phyloP scores from a whole-genome alignment of 1,140 invertebrate species.

The Drosophila kepulauana region DNA sequence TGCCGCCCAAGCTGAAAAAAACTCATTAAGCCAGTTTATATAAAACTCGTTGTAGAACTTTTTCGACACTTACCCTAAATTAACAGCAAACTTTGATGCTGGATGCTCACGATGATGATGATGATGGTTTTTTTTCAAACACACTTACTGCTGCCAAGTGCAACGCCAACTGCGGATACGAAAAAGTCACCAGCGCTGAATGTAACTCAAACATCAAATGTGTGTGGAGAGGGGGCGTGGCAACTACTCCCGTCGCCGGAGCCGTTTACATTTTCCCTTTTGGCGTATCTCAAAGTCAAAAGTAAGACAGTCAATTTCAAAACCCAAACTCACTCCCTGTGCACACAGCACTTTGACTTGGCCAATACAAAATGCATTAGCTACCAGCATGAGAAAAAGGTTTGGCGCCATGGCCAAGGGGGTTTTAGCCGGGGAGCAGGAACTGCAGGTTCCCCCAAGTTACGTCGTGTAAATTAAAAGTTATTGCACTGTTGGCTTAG shows the following conservation, averaged over 20 bases:
- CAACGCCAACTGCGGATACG: slow-evolving; percentile 21
- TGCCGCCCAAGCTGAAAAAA: slow-evolving; percentile 29
- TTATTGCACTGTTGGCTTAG: slow-evolving; percentile 55
- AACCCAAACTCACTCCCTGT: slow-evolving; percentile 37
- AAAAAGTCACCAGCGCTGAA: slow-evolving; percentile 16
- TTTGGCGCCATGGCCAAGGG: slow-evolving; percentile 17
- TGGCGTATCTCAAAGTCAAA: slow-evolving; percentile 61
- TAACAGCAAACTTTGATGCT: slow-evolving; percentile 70
- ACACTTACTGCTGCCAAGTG: slow-evolving; percentile 44
- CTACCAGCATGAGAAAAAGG: background rate
- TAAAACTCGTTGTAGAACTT: slow-evolving; percentile 73
- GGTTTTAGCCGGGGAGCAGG: slow-evolving; percentile 11
- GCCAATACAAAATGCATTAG: slow-evolving; percentile 70
- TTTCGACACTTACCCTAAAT: slow-evolving; percentile 76
- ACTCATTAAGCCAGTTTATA: slow-evolving; percentile 74
- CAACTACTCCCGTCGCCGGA: background rate
- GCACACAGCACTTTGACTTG: slow-evolving; percentile 36
- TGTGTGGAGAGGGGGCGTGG: slow-evolving; percentile 8
- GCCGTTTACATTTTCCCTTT: slow-evolving; percentile 2
- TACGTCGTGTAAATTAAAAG: slow-evolving; percentile 56
- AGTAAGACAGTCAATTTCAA: slow-evolving; percentile 67
- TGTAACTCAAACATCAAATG: slow-evolving; percentile 65
- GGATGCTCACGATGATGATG: background rate
- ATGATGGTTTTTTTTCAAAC: slow-evolving; percentile 49
- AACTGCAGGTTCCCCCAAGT: background rate